phyloP scores from a whole-genome alignment of 2,888 invertebrate genomes.

The Vanessa cardui region DNA sequence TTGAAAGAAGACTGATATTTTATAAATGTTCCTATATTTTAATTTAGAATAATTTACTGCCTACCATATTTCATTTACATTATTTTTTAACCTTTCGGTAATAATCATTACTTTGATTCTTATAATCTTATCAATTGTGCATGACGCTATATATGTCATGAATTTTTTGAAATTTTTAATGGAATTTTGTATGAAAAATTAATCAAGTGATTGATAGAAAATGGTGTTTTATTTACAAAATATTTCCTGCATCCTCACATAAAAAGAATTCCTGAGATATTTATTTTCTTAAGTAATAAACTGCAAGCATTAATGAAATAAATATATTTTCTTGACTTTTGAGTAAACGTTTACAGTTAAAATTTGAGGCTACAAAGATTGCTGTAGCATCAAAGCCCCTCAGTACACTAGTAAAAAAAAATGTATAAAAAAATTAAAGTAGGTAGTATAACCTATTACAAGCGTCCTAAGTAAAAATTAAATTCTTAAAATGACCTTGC shows the following conservation, averaged over 20 bases:
- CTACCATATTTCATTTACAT: constrained; percentile 75
- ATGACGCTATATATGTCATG: constrained; percentile 81
- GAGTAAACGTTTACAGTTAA: too few relatives aligned
- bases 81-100: constrained; percentile 73
- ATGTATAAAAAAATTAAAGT: too few relatives aligned
- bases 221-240: constrained; percentile 58
- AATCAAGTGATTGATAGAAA: constrained; percentile 81
- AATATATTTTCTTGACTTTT: too few relatives aligned
- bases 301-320: too few relatives aligned
- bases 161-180: constrained; percentile 82
- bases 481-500: too few relatives aligned
- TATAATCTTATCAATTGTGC: constrained; percentile 79
- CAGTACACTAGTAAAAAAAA: background rate
- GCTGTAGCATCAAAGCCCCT: too few relatives aligned
- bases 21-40: constrained; percentile 82
- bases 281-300: too few relatives aligned
- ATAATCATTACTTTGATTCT: constrained; percentile 73
- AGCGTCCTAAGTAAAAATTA: too few relatives aligned
- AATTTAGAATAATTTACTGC: constrained; percentile 81
- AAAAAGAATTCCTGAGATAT: too few relatives aligned
- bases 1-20: constrained; percentile 79
- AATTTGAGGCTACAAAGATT: too few relatives aligned
- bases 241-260: constrained; percentile 19
- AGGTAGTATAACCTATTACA: too few relatives aligned
- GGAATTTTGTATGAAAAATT: constrained; percentile 81